A percentile compares a stretch with the other conserved stretches of the same genome.
Evolutionary conservation across 2,888 invertebrate genomes (phyloP).

Genomic region (Volucella inflata): DNA sequence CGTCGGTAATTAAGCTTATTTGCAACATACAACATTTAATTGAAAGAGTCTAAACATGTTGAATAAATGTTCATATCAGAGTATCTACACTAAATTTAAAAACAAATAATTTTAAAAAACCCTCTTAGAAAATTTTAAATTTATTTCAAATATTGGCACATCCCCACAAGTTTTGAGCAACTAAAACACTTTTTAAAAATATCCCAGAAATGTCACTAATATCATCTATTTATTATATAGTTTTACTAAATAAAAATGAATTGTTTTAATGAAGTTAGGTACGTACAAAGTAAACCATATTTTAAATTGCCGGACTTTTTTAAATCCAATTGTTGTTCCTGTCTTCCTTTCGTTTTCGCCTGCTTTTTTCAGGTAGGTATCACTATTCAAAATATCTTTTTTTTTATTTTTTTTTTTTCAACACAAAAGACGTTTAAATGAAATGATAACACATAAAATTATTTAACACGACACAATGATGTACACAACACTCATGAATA

Average conservation of each 20-base stretch:
- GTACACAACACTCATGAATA: background rate
- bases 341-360: background rate
- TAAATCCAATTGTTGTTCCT: conserved; percentile 54
- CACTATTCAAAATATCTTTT: conserved; percentile 8
- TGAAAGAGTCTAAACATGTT: too few species aligned
- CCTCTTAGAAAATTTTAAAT: too few species aligned
- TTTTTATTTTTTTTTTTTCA: conserved; percentile 11
- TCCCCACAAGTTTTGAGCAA: too few species aligned
- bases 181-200: too few species aligned
- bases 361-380: background rate
- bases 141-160: too few species aligned
- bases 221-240: background rate
- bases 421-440: conserved; percentile 5
- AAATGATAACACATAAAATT: conserved; percentile 30
- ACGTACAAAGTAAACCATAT: conserved; percentile 83
- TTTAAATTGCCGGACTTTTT: conserved; percentile 73
- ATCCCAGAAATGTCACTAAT: too few species aligned
- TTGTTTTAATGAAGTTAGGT: conserved; percentile 38
- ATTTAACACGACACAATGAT: conserved; percentile 30
- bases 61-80: too few species aligned
- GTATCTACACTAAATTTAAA: too few species aligned
- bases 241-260: conserved; percentile 5
- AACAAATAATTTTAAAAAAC: too few species aligned
- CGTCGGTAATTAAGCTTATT: too few species aligned
- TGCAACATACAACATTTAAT: too few species aligned